Conservation (phyloP, 2,113 vertebrate species). For the Arothron firmamentum region DNA sequence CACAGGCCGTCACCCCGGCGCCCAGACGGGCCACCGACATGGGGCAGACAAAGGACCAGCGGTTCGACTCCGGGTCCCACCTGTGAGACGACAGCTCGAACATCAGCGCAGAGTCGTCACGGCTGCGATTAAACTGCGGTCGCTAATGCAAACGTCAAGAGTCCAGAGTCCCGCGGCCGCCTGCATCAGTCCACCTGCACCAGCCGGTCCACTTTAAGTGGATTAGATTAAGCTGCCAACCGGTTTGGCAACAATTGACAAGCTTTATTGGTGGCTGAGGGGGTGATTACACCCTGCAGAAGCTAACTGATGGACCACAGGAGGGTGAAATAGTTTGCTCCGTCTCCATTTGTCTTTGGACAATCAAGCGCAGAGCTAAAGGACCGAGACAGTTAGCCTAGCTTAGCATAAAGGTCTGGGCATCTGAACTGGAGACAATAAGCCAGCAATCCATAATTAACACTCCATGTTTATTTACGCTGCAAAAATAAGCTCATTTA, state of each 20-base stretch:
- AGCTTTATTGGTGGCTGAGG: slow-evolving; percentile 41
- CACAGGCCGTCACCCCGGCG: slow-evolving; percentile 70
- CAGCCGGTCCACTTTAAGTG: slow-evolving; percentile 46
- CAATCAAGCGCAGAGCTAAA: background rate
- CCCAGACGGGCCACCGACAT: slow-evolving; percentile 78
- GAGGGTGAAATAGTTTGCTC: too few species aligned
- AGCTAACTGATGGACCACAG: background rate
- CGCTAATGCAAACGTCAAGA: background rate
- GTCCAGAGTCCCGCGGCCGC: background rate
- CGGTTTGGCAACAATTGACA: slow-evolving; percentile 45
- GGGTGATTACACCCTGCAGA: slow-evolving; percentile 11
- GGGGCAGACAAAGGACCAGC: slow-evolving; percentile 73
- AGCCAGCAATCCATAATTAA: too few species aligned
- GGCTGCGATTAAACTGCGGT: background rate
- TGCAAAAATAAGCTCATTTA: too few species aligned
- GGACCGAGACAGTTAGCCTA: background rate
- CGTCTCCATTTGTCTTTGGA: too few species aligned
- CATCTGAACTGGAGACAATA: too few species aligned
- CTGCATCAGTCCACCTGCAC: background rate
- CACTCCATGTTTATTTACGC: too few species aligned
- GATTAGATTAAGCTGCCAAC: slow-evolving; percentile 54
- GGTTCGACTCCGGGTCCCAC: slow-evolving; percentile 78
- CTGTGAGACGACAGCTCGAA: slow-evolving; percentile 51
- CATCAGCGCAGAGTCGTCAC: too few species aligned
- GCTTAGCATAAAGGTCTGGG: background rate